Conservation (phyloP, 2,888 invertebrate species). For the Thereva unica region DNA sequence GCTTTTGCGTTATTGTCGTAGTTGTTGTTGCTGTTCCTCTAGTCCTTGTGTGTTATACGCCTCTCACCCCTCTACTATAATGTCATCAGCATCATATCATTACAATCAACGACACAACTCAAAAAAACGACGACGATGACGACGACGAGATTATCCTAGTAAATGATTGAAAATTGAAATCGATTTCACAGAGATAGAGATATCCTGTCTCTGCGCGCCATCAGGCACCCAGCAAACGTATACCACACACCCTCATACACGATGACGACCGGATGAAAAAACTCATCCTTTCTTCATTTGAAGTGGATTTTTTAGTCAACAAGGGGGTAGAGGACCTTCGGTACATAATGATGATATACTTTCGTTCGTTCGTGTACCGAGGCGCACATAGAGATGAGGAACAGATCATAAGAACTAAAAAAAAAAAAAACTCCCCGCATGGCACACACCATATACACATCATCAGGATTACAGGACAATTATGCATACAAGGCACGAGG, state of each 20-base stretch:
- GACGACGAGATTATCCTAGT: conserved; percentile 6
- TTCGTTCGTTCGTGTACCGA: no score
- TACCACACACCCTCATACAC: background rate
- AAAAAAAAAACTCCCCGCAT: no score
- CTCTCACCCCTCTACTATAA: background rate
- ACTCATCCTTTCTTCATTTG: background rate
- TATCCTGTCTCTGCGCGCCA: no score
- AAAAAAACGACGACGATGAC: background rate
- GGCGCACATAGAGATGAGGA: no score
- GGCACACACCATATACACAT: no score
- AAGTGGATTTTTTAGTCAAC: background rate
- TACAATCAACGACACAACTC: background rate
- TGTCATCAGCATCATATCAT: conserved; percentile 8
- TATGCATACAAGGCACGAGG: no score
- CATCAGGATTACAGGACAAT: no score
- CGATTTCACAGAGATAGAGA: background rate
- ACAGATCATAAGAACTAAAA: no score
- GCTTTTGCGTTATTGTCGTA: no score
- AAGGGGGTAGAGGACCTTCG: no score
- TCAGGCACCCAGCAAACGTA: no score
- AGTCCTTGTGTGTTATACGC: background rate
- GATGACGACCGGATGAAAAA: background rate
- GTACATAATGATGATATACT: no score
- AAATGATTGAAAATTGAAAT: conserved; percentile 18
- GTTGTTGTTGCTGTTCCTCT: background rate